These are phyloP conservation scores for Leucoraja erinaceus DNA, from an alignment of 2,113 vertebrate genomes.

Conservation along the genomic window DNA sequence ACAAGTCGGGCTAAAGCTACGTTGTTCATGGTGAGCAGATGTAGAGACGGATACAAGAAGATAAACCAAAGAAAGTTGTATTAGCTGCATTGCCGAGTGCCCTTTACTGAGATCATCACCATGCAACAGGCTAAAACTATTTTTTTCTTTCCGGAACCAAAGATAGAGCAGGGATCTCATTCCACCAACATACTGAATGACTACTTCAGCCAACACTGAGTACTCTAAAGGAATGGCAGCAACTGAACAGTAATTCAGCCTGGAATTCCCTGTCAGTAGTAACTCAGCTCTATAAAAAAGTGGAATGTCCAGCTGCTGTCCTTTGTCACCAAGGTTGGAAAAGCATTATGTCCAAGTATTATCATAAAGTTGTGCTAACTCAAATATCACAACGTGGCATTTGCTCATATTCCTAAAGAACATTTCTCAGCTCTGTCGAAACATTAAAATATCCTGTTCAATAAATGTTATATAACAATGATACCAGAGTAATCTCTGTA, in stretches of 20 bases:
- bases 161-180: conserved; percentile 53
- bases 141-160: conserved; percentile 48
- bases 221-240: conserved; percentile 54
- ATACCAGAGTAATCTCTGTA: background rate
- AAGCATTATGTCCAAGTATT: conserved; percentile 41
- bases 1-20: conserved; percentile 90
- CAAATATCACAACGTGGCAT: background rate
- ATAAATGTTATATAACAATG: background rate
- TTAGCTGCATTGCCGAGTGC: conserved; percentile 48
- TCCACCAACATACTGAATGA: conserved; percentile 54
- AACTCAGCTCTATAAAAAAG: conserved; percentile 50
- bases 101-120: conserved; percentile 43
- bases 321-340: conserved; percentile 45
- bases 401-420: background rate
- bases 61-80: conserved; percentile 49
- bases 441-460: background rate
- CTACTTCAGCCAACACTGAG: conserved; percentile 57
- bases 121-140: conserved; percentile 43
- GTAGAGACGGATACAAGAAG: conserved; percentile 49
- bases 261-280: conserved; percentile 55
- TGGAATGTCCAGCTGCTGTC: conserved; percentile 59
- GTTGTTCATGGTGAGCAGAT: conserved; percentile 49
- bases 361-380: background rate
- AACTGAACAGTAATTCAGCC: conserved; percentile 56
- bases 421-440: background rate